These are phyloP conservation scores for Liopterus haemorrhoidalis DNA, from an alignment of 2,888 invertebrate species.

Conservation along the genomic window DNA sequence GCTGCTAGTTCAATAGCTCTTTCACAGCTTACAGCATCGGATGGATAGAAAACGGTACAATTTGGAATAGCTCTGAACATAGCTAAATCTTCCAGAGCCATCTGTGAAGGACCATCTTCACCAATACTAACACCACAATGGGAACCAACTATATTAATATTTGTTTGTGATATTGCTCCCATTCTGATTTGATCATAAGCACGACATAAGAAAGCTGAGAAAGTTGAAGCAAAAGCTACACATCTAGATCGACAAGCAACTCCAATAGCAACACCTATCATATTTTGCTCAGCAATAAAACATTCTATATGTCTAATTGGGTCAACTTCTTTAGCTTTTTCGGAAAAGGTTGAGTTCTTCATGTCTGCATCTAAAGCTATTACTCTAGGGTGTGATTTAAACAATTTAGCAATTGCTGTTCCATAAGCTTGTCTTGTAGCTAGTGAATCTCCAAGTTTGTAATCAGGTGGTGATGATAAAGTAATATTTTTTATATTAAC, in stretches of 20 bases:
- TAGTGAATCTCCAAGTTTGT: slow-evolving; percentile 64
- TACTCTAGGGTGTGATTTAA: slow-evolving; percentile 61
- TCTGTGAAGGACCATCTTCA: slow-evolving; percentile 93
- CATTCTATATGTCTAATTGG: slow-evolving; percentile 81
- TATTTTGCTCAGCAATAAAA: slow-evolving; percentile 94
- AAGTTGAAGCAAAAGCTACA: slow-evolving; percentile 86
- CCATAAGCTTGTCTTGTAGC: slow-evolving; percentile 90
- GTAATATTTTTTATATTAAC: slow-evolving; percentile 61
- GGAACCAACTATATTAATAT: slow-evolving; percentile 87
- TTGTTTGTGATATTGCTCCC: slow-evolving; percentile 94
- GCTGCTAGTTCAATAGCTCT: slow-evolving; percentile 88
- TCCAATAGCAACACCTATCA: slow-evolving; percentile 88
- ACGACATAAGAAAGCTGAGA: slow-evolving; percentile 89
- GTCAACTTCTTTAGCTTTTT: slow-evolving; percentile 67
- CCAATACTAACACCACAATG: slow-evolving; percentile 95
- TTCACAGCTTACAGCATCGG: slow-evolving; percentile 87
- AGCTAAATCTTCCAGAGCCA: slow-evolving; percentile 93
- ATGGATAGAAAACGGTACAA: slow-evolving; percentile 63
- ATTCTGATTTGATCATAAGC: slow-evolving; percentile 94
- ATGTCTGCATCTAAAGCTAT: slow-evolving; percentile 91
- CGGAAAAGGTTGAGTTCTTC: slow-evolving; percentile 92
- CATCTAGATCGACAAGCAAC: slow-evolving; percentile 81
- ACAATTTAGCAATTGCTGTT: slow-evolving; percentile 78
- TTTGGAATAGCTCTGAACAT: slow-evolving; percentile 85
- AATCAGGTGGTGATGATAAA: slow-evolving; percentile 69